Evolutionary conservation across 2,888 invertebrate genomes (phyloP).

Genomic region (Herminia tarsipennalis): DNA sequence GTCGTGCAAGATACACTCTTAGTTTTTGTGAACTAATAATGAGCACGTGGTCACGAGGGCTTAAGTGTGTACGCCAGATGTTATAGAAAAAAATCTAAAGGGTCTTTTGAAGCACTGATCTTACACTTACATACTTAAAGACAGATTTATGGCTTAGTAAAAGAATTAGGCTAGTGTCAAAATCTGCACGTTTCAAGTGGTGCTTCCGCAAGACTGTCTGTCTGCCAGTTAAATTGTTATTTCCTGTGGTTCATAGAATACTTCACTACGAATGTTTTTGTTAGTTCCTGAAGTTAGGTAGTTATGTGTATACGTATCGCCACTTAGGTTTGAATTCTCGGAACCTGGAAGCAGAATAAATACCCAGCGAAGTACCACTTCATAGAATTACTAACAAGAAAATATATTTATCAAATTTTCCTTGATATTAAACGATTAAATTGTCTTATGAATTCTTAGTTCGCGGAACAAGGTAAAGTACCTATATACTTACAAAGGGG

Average conservation of each 20-base stretch:
- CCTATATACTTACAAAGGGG: too few relatives aligned
- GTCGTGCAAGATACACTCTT: constrained; percentile 3
- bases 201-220: constrained; percentile 52
- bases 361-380: too few relatives aligned
- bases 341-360: too few relatives aligned
- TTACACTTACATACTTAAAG: constrained; percentile 45
- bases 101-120: constrained; percentile 19
- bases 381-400: too few relatives aligned
- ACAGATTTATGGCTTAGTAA: constrained; percentile 54
- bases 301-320: too few relatives aligned
- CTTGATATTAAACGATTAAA: too few relatives aligned
- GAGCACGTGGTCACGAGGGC: constrained; percentile 37
- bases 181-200: constrained; percentile 65
- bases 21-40: constrained; percentile 31
- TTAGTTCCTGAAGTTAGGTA: too few relatives aligned
- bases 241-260: constrained; percentile 36
- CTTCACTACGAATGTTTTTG: background rate
- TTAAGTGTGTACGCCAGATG: constrained; percentile 43
- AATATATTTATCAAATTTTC: too few relatives aligned
- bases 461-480: too few relatives aligned
- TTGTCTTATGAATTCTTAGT: too few relatives aligned
- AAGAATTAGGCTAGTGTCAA: constrained; percentile 48
- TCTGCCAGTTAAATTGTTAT: constrained; percentile 29
- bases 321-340: too few relatives aligned
- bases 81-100: constrained; percentile 33